Percentiles rank a stretch among this genome's conserved stretches.
These are phyloP conservation scores for Micromussa lordhowensis DNA, from an alignment of 92 coral and sea anemone genomes.

Conservation along the genomic window DNA sequence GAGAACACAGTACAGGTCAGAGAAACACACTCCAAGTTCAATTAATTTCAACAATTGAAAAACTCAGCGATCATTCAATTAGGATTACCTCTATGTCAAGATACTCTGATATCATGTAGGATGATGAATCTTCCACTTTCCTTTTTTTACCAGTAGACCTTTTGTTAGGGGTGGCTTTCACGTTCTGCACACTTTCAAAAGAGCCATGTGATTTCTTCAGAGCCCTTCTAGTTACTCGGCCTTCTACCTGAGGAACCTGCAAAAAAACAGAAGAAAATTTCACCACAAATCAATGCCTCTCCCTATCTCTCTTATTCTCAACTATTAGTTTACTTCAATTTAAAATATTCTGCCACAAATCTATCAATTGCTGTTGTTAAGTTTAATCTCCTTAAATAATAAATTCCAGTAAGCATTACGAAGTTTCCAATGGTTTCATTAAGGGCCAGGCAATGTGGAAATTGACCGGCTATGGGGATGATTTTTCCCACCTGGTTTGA, in stretches of 20 bases:
- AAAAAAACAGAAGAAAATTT: neutral
- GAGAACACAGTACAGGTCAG: too few species aligned
- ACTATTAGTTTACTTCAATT: too few species aligned
- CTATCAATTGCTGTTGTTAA: too few species aligned
- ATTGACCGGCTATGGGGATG: too few species aligned
- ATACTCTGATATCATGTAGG: constrained; percentile 63
- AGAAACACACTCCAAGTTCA: neutral
- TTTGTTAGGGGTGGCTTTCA: constrained; percentile 30
- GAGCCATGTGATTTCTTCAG: constrained; percentile 32
- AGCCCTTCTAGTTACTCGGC: constrained; percentile 49
- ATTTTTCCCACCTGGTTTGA: too few species aligned
- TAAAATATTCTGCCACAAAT: too few species aligned
- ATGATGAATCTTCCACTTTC: constrained; percentile 34
- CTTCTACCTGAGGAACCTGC: constrained; percentile 17
- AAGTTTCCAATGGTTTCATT: too few species aligned
- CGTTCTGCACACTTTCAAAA: constrained; percentile 19
- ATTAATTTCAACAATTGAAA: neutral
- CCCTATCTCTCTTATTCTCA: too few species aligned
- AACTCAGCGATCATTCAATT: neutral
- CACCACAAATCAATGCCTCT: neutral
- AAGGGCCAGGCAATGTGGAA: too few species aligned
- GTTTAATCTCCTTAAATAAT: too few species aligned
- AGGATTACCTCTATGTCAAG: constrained; percentile 65
- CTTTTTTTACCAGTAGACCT: constrained; percentile 54
- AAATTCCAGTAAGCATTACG: too few species aligned